Evolutionary conservation across 2,888 invertebrate genomes (phyloP).

Genomic region (Endotricha flammealis): DNA sequence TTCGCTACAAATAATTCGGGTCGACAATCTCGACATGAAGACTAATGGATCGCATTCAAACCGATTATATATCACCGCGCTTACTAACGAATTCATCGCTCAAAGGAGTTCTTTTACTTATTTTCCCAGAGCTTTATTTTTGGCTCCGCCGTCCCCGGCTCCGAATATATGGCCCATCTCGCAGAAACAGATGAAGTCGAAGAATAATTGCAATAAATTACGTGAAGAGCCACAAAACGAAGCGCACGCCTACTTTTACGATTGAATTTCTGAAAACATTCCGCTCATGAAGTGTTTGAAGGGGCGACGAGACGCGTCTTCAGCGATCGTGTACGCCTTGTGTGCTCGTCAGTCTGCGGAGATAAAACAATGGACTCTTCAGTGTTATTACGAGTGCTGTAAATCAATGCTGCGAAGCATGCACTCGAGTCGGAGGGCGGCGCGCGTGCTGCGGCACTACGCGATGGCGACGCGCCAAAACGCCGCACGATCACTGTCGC

Average conservation of each 20-base stretch:
- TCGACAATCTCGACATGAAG: slow-evolving; percentile 41
- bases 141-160: slow-evolving; percentile 20
- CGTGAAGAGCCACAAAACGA: slow-evolving; percentile 10
- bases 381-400: slow-evolving; percentile 24
- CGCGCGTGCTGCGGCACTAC: not conserved
- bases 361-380: slow-evolving; percentile 27
- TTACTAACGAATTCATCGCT: slow-evolving; percentile 43
- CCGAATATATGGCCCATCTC: slow-evolving; percentile 12
- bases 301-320: slow-evolving; percentile 11
- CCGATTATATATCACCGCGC: slow-evolving; percentile 42
- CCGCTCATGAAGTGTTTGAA: slow-evolving; percentile 22
- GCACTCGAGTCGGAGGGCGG: slow-evolving; percentile 16
- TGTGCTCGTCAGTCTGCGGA: slow-evolving; percentile 24
- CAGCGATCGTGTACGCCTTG: slow-evolving; percentile 18
- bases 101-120: slow-evolving; percentile 34
- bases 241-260: slow-evolving; percentile 14
- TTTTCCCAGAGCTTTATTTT: slow-evolving; percentile 28
- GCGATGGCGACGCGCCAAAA: slow-evolving; percentile 10
- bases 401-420: slow-evolving; percentile 27
- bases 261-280: slow-evolving; percentile 19
- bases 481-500: slow-evolving; percentile 13
- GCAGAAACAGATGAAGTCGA: slow-evolving; percentile 6
- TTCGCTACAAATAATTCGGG: slow-evolving; percentile 41
- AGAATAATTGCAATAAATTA: slow-evolving; percentile 22
- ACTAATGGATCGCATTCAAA: slow-evolving; percentile 46